Conservation (phyloP, 2,113 vertebrate species). For the Nothobranchius furzeri region DNA sequence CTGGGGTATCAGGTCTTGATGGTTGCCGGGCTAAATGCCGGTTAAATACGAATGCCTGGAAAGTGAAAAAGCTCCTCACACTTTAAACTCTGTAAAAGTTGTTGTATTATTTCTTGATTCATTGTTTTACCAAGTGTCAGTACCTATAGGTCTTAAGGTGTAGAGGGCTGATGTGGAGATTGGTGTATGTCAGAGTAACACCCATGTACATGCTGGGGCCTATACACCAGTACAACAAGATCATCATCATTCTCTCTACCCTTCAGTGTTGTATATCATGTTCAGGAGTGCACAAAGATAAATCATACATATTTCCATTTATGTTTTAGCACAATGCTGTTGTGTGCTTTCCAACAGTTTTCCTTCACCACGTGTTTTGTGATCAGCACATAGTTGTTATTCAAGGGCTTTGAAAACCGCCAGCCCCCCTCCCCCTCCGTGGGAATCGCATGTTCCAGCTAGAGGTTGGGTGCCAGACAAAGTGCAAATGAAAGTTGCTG, state of each 20-base stretch:
- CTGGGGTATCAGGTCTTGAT: too few species aligned
- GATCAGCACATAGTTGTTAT: conserved; percentile 11
- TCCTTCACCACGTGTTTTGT: background rate
- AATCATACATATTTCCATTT: background rate
- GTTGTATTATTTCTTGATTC: background rate
- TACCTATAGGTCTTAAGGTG: background rate
- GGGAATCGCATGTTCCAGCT: conserved; percentile 48
- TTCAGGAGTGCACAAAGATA: background rate
- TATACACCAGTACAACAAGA: background rate
- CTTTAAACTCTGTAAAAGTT: background rate
- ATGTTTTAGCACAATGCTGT: background rate
- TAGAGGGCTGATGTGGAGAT: background rate
- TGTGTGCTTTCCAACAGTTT: background rate
- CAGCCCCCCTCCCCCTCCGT: conserved; percentile 28
- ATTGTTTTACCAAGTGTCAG: background rate
- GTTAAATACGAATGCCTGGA: background rate
- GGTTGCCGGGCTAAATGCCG: too few species aligned
- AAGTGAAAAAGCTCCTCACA: background rate
- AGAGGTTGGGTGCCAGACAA: conserved; percentile 18
- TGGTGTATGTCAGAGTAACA: background rate
- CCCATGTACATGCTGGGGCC: too few species aligned
- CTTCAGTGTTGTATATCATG: background rate
- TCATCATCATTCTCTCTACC: background rate
- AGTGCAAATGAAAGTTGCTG: conserved; percentile 43
- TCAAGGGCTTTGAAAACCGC: background rate